A percentile compares a stretch with the other conserved stretches of the same genome.
Conservation (phyloP, 2,888 invertebrate genomes). For the Nowickia ferox region DNA sequence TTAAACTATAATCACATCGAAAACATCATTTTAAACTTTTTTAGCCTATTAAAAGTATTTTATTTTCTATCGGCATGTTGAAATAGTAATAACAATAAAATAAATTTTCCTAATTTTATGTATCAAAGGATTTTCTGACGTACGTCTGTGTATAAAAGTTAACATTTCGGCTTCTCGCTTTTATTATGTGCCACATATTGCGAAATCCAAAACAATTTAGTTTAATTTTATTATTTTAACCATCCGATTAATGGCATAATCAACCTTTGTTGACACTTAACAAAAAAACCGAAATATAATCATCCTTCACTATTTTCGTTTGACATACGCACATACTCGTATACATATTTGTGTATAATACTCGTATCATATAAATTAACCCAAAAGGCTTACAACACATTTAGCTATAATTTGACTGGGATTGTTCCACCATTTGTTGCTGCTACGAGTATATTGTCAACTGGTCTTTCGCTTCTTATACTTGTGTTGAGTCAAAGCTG, state of each 20-base stretch:
- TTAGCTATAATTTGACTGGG: conserved; percentile 1
- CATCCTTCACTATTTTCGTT: conserved; percentile 22
- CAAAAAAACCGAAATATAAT: background rate
- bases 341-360: background rate
- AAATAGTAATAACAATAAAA: too few species aligned
- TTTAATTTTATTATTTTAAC: conserved; percentile 49
- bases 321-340: conserved; percentile 6
- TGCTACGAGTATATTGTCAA: conserved; percentile 26
- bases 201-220: conserved; percentile 36
- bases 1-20: too few species aligned
- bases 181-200: background rate
- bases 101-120: too few species aligned
- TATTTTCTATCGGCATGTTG: too few species aligned
- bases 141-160: too few species aligned
- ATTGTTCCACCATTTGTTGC: conserved; percentile 13
- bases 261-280: conserved; percentile 51
- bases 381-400: conserved; percentile 18
- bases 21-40: too few species aligned
- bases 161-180: too few species aligned
- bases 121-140: too few species aligned
- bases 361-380: conserved; percentile 8
- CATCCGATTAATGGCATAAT: conserved; percentile 51
- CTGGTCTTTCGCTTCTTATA: background rate
- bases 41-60: too few species aligned
- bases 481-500: conserved; percentile 1